Conservation (phyloP, 1,140 invertebrate genomes). For the Drosophila obscura region DNA sequence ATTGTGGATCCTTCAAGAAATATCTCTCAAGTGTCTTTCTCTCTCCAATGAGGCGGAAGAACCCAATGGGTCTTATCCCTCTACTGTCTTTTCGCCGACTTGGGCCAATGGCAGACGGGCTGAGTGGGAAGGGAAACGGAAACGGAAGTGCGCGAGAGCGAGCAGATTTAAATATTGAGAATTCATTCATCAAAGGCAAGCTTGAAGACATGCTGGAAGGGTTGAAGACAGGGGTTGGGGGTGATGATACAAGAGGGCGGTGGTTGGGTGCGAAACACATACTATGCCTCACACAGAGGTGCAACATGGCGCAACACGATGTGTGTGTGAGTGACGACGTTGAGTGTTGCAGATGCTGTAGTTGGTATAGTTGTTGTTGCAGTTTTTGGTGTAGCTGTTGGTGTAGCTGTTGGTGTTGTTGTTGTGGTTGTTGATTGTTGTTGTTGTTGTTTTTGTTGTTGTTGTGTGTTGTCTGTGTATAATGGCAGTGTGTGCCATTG, state of each 20-base stretch:
- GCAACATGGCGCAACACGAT: conserved; percentile 79
- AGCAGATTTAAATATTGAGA: neutral
- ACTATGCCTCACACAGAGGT: conserved; percentile 83
- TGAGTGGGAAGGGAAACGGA: no score
- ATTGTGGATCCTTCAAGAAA: no score
- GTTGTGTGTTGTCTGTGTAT: conserved; percentile 41
- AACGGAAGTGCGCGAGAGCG: neutral
- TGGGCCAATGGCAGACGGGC: neutral
- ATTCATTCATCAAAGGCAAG: conserved; percentile 4
- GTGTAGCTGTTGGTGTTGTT: conserved; percentile 16
- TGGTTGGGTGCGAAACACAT: conserved; percentile 54
- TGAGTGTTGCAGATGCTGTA: conserved; percentile 46
- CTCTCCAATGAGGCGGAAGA: no score
- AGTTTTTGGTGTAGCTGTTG: conserved; percentile 41
- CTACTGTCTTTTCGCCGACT: no score
- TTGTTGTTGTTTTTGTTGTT: conserved; percentile 30
- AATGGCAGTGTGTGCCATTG: conserved; percentile 33
- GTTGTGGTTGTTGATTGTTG: conserved; percentile 50
- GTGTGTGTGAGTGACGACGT: conserved; percentile 52
- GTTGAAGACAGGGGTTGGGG: no score
- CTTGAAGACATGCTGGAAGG: no score
- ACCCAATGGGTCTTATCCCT: no score
- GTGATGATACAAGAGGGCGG: neutral
- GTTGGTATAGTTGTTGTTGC: conserved; percentile 38
- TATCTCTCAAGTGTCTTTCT: no score